These are phyloP conservation scores for Kryptopterus vitreolus DNA, from an alignment of 2,797 vertebrate species.

Conservation along the genomic window DNA sequence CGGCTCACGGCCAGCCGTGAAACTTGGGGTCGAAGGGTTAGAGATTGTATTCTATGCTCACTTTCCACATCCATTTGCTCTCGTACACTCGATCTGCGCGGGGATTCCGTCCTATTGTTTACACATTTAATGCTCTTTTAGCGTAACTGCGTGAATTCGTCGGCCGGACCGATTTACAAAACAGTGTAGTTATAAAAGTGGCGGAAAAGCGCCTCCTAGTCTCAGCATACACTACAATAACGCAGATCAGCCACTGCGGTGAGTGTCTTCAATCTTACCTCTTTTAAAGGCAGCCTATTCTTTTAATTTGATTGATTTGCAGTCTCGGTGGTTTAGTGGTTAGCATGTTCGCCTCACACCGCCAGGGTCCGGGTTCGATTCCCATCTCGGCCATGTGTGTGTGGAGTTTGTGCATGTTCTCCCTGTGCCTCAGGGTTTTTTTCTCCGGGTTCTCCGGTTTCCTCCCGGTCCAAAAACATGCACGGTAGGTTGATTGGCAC, in stretches of 20 bases:
- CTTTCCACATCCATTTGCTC: conserved; percentile 39
- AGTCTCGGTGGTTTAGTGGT: neutral
- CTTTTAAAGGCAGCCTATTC: neutral
- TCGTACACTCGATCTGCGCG: conserved; percentile 14
- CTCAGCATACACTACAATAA: neutral
- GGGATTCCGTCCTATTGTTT: conserved; percentile 17
- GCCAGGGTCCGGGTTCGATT: too few species aligned
- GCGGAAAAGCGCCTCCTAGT: neutral
- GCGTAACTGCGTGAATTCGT: neutral
- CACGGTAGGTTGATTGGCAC: too few species aligned
- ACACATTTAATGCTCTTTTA: conserved; percentile 19
- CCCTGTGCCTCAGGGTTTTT: too few species aligned
- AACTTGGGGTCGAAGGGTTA: conserved; percentile 7
- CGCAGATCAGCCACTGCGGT: neutral
- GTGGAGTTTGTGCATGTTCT: too few species aligned
- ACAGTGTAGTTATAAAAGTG: neutral
- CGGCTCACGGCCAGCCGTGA: conserved; percentile 9
- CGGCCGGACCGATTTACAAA: neutral
- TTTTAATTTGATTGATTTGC: neutral
- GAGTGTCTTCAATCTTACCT: neutral
- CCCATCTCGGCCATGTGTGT: too few species aligned
- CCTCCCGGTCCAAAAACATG: too few species aligned
- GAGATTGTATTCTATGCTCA: conserved; percentile 39
- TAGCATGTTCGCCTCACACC: too few species aligned
- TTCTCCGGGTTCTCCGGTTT: too few species aligned